Conservation (phyloP, 2,888 invertebrate species). For the Hololepta plana region DNA sequence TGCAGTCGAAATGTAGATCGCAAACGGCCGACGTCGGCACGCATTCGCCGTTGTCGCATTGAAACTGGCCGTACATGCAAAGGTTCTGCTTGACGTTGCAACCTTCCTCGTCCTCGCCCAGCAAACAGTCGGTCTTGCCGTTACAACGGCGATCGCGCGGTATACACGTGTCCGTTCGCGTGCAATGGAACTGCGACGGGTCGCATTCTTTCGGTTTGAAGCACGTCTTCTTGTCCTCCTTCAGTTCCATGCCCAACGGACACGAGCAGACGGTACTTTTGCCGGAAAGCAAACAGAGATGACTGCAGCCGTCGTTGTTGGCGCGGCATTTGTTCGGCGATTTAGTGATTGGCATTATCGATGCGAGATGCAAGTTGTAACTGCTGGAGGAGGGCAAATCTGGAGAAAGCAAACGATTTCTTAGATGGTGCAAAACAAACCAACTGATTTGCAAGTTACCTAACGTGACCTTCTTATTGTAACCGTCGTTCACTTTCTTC, state of each 20-base stretch:
- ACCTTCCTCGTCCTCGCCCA: constrained; percentile 24
- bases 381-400: no score
- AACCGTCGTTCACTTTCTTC: constrained; percentile 27
- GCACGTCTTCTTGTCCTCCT: constrained; percentile 37
- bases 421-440: no score
- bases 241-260: constrained; percentile 42
- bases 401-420: no score
- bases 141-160: constrained; percentile 19
- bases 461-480: constrained; percentile 24
- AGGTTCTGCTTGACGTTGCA: constrained; percentile 14
- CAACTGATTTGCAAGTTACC: constrained; percentile 18
- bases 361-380: constrained; percentile 30
- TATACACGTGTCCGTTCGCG: constrained; percentile 30
- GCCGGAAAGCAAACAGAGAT: constrained; percentile 44
- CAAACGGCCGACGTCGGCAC: constrained; percentile 28
- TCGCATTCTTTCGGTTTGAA: constrained; percentile 30
- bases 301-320: constrained; percentile 48
- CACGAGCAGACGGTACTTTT: constrained; percentile 34
- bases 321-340: constrained; percentile 37
- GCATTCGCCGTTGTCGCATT: constrained; percentile 35
- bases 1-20: constrained; percentile 33
- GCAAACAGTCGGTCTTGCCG: constrained; percentile 19
- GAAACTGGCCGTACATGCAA: constrained; percentile 30
- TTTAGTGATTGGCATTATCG: constrained; percentile 25
- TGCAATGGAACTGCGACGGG: constrained; percentile 24